Evolutionary conservation across 2,113 vertebrate species (phyloP).

Genomic region (Furnarius figulus): DNA sequence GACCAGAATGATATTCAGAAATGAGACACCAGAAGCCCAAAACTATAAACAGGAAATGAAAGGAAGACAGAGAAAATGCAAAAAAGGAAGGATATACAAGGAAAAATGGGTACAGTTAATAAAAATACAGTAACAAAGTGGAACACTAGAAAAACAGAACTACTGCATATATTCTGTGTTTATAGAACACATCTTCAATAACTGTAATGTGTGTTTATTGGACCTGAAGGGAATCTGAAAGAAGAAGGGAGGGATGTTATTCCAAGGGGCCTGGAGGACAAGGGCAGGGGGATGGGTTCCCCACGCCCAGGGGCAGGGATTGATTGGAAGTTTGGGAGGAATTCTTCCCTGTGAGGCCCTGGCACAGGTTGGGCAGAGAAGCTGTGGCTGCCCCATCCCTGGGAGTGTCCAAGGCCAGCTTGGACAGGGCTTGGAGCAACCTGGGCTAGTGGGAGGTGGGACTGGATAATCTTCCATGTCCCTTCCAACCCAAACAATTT

Average conservation of each 20-base stretch:
- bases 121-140: background rate
- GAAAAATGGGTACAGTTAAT: background rate
- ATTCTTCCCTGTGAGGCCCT: rapidly evolving
- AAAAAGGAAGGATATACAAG: background rate
- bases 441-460: background rate
- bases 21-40: background rate
- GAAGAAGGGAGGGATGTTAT: background rate
- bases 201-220: background rate
- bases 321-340: background rate
- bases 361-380: background rate
- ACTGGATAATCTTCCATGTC: no score
- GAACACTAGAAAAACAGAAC: background rate
- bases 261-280: background rate
- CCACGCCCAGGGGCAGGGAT: background rate
- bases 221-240: background rate
- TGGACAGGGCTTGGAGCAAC: background rate
- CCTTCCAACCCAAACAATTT: background rate
- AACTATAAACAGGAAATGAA: constrained; percentile 1
- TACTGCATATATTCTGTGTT: background rate
- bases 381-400: background rate
- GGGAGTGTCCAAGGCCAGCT: rapidly evolving
- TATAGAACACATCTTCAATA: background rate
- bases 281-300: background rate
- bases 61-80: background rate
- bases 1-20: background rate